Percentiles rank a stretch among this genome's conserved stretches.
Conservation (phyloP, 2,797 vertebrate genomes). For the Gymnodraco acuticeps region DNA sequence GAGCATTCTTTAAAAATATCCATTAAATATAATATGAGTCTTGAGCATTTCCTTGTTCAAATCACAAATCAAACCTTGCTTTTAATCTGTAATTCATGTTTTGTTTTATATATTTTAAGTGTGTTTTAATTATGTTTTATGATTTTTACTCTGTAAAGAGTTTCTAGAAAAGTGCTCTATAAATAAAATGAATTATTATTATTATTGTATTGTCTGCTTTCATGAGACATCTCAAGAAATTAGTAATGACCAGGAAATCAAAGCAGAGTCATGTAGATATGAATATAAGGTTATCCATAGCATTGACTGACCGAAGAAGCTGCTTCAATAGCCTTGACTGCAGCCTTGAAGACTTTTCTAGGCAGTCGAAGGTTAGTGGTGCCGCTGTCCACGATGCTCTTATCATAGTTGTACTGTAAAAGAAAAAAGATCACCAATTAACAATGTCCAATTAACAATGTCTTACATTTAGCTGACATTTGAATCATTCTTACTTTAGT, state of each 20-base stretch:
- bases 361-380: conserved; percentile 99
- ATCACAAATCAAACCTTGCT: no score
- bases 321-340: conserved; percentile 96
- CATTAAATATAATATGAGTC: no score
- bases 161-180: no score
- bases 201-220: no score
- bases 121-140: no score
- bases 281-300: not conserved
- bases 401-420: conserved; percentile 97
- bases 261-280: not conserved
- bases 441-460: not conserved
- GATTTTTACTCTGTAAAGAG: no score
- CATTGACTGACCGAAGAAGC: conserved; percentile 92
- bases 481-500: not conserved
- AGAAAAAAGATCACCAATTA: conserved; percentile 1
- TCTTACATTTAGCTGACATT: not conserved
- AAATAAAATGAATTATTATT: no score
- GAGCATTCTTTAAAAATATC: no score
- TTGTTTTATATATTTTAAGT: no score
- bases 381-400: conserved; percentile 99
- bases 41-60: no score
- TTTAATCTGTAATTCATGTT: no score
- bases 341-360: conserved; percentile 96
- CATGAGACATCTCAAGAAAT: no score
- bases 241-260: not conserved